These are phyloP conservation scores for Pharmacophagus antenor DNA, from an alignment of 2,888 invertebrate genomes.

Conservation along the genomic window DNA sequence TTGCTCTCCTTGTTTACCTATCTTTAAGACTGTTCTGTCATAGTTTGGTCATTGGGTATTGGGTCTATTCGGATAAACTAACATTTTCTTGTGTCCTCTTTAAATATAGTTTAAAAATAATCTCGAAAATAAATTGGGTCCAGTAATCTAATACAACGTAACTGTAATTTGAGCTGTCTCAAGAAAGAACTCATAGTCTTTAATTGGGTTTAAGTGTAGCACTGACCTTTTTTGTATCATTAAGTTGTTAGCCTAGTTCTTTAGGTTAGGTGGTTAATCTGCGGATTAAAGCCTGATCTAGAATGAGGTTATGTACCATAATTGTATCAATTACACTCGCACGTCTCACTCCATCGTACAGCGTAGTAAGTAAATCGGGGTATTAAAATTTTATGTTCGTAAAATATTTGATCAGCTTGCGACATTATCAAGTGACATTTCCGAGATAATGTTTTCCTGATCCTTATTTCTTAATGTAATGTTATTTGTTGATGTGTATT, in stretches of 20 bases:
- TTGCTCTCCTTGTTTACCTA: too few species aligned
- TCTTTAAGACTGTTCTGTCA: too few species aligned
- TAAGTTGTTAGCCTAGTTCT: constrained; percentile 7
- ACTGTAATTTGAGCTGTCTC: not conserved
- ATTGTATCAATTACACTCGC: not conserved
- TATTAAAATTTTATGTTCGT: not conserved
- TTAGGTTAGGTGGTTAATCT: constrained; percentile 10
- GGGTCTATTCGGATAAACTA: too few species aligned
- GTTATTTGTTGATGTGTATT: too few species aligned
- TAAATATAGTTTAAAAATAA: too few species aligned
- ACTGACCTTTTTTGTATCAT: constrained; percentile 5
- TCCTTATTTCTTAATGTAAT: not conserved
- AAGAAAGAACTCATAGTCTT: not conserved
- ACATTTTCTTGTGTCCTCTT: too few species aligned
- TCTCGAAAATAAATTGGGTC: too few species aligned
- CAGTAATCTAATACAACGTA: too few species aligned
- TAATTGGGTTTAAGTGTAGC: constrained; percentile 11
- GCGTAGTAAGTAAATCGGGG: not conserved
- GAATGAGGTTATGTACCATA: constrained; percentile 6
- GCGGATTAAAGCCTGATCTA: constrained; percentile 4
- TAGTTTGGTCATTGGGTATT: too few species aligned
- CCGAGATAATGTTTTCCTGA: not conserved
- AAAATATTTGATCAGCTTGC: not conserved
- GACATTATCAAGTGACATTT: not conserved
- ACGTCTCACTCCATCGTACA: not conserved